Percentiles rank a stretch among this genome's conserved stretches.
Evolutionary conservation across 1,140 invertebrate species (phyloP).

Genomic region (Drosophila suzukii): DNA sequence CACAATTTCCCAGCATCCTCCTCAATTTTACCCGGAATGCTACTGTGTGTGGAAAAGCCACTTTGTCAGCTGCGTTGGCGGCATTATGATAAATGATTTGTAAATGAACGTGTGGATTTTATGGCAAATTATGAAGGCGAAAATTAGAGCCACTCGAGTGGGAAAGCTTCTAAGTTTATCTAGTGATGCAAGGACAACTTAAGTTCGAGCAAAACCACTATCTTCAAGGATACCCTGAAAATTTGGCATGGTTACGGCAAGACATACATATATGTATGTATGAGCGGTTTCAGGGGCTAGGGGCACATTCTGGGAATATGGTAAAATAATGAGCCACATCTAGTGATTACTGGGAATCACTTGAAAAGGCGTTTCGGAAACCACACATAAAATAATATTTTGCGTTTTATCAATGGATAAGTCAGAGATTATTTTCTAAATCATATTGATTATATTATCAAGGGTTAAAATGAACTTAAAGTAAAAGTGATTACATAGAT

Average conservation of each 20-base stretch:
- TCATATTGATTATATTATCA: too few species aligned
- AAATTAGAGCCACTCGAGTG: slow-evolving; percentile 19
- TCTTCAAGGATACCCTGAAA: background rate
- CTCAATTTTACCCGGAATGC: slow-evolving; percentile 11
- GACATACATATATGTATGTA: background rate
- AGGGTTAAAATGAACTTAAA: too few species aligned
- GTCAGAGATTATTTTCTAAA: too few species aligned
- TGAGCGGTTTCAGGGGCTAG: too few species aligned
- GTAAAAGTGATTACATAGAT: too few species aligned
- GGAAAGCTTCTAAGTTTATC: slow-evolving; percentile 8
- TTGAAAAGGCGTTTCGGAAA: too few species aligned
- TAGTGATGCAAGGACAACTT: background rate
- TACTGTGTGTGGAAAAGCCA: slow-evolving; percentile 25
- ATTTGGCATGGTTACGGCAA: background rate
- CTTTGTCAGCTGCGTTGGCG: slow-evolving; percentile 42
- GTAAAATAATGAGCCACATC: background rate
- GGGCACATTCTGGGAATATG: background rate
- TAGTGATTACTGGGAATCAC: too few species aligned
- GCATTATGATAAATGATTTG: slow-evolving; percentile 56
- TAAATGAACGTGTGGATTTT: slow-evolving; percentile 52
- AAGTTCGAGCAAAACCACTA: background rate
- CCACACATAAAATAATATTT: too few species aligned
- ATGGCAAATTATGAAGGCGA: slow-evolving; percentile 36
- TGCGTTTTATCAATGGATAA: too few species aligned
- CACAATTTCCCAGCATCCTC: slow-evolving; percentile 20